Percentiles rank a stretch among this genome's conserved stretches.
Conservation (phyloP, 2,113 vertebrate genomes). For the Dasyornis broadbenti region DNA sequence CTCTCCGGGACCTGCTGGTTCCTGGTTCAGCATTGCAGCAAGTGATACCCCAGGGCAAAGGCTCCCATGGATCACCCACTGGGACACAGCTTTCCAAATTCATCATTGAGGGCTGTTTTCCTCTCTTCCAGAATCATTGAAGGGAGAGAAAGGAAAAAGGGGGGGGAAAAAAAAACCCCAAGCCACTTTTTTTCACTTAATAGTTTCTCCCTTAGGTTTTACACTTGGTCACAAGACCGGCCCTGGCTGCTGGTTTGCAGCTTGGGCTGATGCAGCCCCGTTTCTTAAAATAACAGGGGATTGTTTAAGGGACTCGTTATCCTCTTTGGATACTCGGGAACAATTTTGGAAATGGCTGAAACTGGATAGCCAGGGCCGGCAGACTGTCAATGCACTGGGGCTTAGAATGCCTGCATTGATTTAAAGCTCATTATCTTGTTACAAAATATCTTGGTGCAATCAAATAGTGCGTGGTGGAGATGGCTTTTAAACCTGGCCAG, state of each 20-base stretch:
- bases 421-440: constrained; percentile 65
- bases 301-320: constrained; percentile 55
- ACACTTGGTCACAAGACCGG: not conserved
- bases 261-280: not conserved
- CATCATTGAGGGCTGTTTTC: fast-evolving
- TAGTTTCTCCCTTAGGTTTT: not conserved
- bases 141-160: not conserved
- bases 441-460: constrained; percentile 63
- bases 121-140: not conserved
- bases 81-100: not conserved
- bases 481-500: constrained; percentile 31
- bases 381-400: constrained; percentile 30
- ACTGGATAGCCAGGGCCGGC: constrained; percentile 24
- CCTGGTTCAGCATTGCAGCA: not conserved
- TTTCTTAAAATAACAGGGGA: constrained; percentile 52
- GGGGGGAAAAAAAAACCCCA: fast-evolving
- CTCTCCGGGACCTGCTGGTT: constrained; percentile 26
- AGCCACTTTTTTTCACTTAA: not conserved
- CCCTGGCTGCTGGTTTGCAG: not conserved
- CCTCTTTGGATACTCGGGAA: constrained; percentile 18
- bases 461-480: constrained; percentile 39
- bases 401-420: constrained; percentile 65
- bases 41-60: not conserved
- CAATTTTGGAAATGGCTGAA: constrained; percentile 62
- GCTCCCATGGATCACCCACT: not conserved